These are phyloP conservation scores for Takifugu flavidus DNA, from an alignment of 2,113 vertebrate genomes.

Conservation along the genomic window DNA sequence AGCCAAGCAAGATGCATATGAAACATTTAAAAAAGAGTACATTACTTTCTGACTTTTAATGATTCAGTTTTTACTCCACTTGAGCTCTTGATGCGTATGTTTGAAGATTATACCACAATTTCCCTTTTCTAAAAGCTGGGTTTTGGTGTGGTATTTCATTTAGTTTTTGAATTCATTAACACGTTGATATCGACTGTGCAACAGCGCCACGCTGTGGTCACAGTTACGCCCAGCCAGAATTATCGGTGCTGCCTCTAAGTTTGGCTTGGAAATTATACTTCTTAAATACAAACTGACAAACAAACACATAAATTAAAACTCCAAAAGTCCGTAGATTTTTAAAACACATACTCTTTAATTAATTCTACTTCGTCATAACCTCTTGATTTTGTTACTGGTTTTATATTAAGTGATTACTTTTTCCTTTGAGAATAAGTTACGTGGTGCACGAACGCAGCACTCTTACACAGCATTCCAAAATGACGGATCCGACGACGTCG, in stretches of 20 bases:
- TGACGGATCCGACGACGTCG: constrained; percentile 73
- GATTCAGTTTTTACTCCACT: not conserved
- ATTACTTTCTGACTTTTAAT: not conserved
- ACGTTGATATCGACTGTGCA: constrained; percentile 19
- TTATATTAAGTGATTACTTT: too few relatives aligned
- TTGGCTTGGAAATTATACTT: not conserved
- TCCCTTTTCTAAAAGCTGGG: not conserved
- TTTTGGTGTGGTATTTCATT: too few relatives aligned
- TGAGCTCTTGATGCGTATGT: not conserved
- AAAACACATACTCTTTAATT: too few relatives aligned
- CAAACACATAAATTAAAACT: too few relatives aligned
- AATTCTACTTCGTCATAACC: too few relatives aligned
- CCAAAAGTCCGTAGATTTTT: too few relatives aligned
- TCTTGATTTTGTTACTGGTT: too few relatives aligned
- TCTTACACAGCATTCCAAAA: constrained; percentile 55
- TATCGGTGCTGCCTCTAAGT: not conserved
- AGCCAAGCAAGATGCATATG: constrained; percentile 5
- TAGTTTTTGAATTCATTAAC: too few relatives aligned
- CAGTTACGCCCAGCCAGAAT: not conserved
- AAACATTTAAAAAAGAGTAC: not conserved
- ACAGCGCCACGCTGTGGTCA: constrained; percentile 41
- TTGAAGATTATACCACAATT: too few relatives aligned
- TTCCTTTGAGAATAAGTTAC: constrained; percentile 9
- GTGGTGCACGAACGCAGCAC: constrained; percentile 16
- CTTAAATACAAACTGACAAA: not conserved